Base-by-base conservation (phyloP, 1,140 invertebrate genomes). In the Zophobas morio region DNA sequence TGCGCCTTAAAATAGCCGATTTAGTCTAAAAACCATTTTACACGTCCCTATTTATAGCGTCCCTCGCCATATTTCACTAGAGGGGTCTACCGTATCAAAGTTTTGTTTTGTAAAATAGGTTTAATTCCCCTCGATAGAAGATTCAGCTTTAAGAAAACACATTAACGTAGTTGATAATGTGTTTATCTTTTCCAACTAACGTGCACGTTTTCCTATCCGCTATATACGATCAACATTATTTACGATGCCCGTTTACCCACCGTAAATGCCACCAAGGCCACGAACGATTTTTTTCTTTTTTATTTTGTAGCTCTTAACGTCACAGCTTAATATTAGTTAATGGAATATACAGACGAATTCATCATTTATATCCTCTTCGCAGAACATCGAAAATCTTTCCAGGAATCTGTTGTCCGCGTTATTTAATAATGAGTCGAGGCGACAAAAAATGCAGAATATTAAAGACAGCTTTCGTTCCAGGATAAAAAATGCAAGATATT, bases 41-140 rank as follows among this genome's bases (percentile, higher is more conserved):
- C 56, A 60, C 56, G 36, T 42, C 2, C 42, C 39, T 66, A 66
- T 66, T 66, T 66, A 66, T 42, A 66, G 42, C 60, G 5, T 42
- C 60, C 35, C 33, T 42, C 42, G 60, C 37, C 42, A 42, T 66
- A 66, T 66, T 8, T 66, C 39, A 66, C 60, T 32, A 42, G 39
- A 66, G 60, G 60, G 60, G 60, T 40, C 60, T 66, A 66, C 6
- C 40, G 60, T 66, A 66, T 66, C 39, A 39, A 36, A 60, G 56
- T 60, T 60, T 60, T 60, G 56, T 60, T 60, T 60, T 60, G 56
- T 66, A 66, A 66, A 66, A 66, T 66, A 66, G 60, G 60, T 66
- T 66, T 66, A 66, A 66, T 66, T 60, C 60, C 60, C 60, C 39
- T 8, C 60, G 60, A 66, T 66, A 66, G 60, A 66, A 66, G 60